Evolutionary conservation across 2,113 vertebrate species (phyloP).

Genomic region (Upupa epops): DNA sequence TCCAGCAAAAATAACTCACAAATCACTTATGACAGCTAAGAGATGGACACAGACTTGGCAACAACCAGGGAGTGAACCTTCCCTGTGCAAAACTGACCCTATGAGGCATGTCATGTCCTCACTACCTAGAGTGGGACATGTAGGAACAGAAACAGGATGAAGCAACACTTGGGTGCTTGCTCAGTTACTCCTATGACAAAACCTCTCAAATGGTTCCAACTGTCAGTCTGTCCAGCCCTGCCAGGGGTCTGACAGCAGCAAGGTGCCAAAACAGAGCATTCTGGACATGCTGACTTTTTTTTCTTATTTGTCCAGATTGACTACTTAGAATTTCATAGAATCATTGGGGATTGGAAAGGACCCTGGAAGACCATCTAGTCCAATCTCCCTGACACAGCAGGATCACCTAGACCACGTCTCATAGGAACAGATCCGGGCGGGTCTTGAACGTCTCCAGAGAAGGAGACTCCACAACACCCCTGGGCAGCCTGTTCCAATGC

Average conservation of each 20-base stretch:
- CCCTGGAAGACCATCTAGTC: no score
- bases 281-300: not conserved
- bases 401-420: no score
- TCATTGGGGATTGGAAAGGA: no score
- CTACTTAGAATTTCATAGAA: no score
- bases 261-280: not conserved
- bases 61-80: not conserved
- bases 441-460: no score
- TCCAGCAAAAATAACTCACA: conserved; percentile 16
- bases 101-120: not conserved
- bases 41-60: not conserved
- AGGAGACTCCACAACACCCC: no score
- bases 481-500: no score
- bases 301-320: not conserved
- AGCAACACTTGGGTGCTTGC: not conserved
- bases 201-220: not conserved
- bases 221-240: not conserved
- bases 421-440: no score
- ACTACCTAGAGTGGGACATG: not conserved
- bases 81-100: not conserved
- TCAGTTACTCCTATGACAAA: not conserved
- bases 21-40: not conserved
- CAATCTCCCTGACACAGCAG: no score
- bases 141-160: not conserved
- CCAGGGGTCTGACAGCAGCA: not conserved